A percentile compares a stretch with the other conserved stretches of the same genome.
Conservation (phyloP, 2,888 invertebrate genomes). For the Galeopsomyia nigrocyanea region DNA sequence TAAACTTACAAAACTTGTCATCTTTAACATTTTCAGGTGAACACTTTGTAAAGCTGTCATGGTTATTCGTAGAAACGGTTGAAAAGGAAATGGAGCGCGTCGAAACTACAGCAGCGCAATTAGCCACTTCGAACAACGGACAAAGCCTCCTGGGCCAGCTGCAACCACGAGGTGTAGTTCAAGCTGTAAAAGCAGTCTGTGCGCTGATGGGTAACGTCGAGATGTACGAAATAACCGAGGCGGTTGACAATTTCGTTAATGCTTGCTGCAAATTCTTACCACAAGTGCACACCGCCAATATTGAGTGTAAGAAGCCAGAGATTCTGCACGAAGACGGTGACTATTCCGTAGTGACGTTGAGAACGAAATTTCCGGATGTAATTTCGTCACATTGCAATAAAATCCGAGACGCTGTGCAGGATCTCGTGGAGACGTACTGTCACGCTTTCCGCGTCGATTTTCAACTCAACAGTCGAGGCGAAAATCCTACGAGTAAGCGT, state of each 20-base stretch:
- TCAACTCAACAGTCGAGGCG: constrained; percentile 75
- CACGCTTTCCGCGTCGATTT: constrained; percentile 89
- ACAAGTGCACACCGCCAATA: constrained; percentile 63
- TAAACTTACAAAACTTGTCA: constrained; percentile 59
- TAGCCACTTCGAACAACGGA: constrained; percentile 63
- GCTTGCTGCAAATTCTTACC: constrained; percentile 72
- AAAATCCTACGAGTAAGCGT: constrained; percentile 69
- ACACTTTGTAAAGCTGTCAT: constrained; percentile 1
- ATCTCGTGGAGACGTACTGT: constrained; percentile 88
- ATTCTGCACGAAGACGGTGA: constrained; percentile 78
- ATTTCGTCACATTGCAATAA: constrained; percentile 79
- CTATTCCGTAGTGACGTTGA: constrained; percentile 78
- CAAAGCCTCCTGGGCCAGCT: constrained; percentile 67
- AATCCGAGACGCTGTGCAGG: constrained; percentile 84
- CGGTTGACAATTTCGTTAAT: constrained; percentile 77
- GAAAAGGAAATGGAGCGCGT: constrained; percentile 86
- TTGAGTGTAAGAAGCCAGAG: constrained; percentile 73
- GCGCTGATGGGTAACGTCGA: constrained; percentile 90
- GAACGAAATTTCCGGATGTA: constrained; percentile 72
- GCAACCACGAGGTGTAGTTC: constrained; percentile 82
- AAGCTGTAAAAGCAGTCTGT: constrained; percentile 94
- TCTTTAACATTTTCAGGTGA: constrained; percentile 6
- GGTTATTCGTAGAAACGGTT: constrained; percentile 76
- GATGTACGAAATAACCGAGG: constrained; percentile 87
- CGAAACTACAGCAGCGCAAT: constrained; percentile 74